Percentiles rank a stretch among this genome's conserved stretches.
phyloP scores from a whole-genome alignment of 2,797 vertebrate species.

The Myioborus miniatus region DNA sequence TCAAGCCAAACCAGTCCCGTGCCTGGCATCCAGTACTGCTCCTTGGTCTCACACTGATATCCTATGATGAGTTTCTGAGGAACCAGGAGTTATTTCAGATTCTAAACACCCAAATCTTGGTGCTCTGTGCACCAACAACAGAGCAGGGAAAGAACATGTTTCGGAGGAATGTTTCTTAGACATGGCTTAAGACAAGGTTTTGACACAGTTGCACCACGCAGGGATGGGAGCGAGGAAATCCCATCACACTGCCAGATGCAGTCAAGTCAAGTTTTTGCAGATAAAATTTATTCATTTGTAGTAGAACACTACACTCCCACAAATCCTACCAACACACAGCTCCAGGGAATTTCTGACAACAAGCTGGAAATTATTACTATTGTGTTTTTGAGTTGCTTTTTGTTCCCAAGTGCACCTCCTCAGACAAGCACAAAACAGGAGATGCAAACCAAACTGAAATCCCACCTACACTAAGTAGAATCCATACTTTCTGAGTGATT shows the following conservation, averaged over 20 bases:
- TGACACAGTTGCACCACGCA: neutral
- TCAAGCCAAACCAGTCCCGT: accelerated
- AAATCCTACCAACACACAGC: neutral
- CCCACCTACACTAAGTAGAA: neutral
- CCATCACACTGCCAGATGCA: neutral
- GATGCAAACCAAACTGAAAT: neutral
- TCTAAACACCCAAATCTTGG: neutral
- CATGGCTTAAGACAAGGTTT: neutral
- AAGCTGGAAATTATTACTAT: neutral
- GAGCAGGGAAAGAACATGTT: neutral
- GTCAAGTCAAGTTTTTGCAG: neutral
- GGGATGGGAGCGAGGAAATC: neutral
- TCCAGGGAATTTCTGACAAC: neutral
- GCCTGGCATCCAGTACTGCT: neutral
- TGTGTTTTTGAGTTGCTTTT: neutral
- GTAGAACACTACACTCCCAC: neutral
- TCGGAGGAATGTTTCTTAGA: neutral
- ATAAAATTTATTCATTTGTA: neutral
- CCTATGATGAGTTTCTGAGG: neutral
- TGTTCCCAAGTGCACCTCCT: neutral
- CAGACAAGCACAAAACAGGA: neutral
- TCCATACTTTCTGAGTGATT: neutral
- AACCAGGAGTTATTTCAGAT: neutral
- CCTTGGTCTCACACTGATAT: neutral
- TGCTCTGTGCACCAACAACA: neutral